Conservation (phyloP, 1,140 invertebrate genomes). For the Drosophila obscura region DNA sequence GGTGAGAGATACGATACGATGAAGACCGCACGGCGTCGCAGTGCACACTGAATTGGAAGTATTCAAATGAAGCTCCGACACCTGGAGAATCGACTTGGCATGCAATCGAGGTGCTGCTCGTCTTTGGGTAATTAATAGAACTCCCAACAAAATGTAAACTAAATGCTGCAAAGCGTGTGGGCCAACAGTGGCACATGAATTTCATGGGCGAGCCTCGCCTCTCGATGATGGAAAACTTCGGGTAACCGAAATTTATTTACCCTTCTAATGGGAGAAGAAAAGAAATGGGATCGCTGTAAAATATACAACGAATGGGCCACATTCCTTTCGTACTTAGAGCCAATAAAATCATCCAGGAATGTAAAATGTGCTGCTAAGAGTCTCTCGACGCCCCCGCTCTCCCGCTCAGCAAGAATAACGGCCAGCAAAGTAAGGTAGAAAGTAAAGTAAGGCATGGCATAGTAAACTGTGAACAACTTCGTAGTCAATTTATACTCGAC, state of each 20-base stretch:
- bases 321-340: not conserved
- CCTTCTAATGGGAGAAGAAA: no score
- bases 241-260: no score
- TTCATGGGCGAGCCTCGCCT: constrained; percentile 12
- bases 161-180: not conserved
- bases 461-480: no score
- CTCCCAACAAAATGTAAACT: constrained; percentile 22
- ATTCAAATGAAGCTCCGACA: constrained; percentile 67
- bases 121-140: constrained; percentile 54
- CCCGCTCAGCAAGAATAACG: no score
- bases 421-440: no score
- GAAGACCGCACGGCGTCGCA: constrained; percentile 45
- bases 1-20: constrained; percentile 36
- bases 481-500: no score
- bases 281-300: no score
- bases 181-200: constrained; percentile 7
- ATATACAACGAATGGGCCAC: not conserved
- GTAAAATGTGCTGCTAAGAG: no score
- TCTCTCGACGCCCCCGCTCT: no score
- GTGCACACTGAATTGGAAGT: constrained; percentile 70
- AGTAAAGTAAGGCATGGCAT: no score
- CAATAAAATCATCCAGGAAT: no score
- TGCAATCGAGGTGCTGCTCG: constrained; percentile 45
- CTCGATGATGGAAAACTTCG: not conserved
- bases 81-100: constrained; percentile 50